phyloP scores from a whole-genome alignment of 2,888 invertebrate species.

The Cantharis rufa region DNA sequence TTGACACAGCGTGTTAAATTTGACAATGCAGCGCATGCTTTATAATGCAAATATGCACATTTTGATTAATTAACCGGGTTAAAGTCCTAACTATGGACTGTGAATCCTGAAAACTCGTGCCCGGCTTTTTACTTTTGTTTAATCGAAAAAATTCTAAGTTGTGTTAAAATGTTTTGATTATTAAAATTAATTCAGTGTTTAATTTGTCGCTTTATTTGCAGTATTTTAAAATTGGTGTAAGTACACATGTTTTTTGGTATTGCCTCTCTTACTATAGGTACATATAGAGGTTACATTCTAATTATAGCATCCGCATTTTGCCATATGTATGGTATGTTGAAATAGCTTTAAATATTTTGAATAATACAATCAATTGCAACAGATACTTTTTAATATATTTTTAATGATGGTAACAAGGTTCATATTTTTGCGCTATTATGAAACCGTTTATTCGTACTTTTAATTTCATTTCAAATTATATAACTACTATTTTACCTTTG shows the following conservation, averaged over 20 bases:
- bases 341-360: background rate
- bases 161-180: background rate
- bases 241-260: background rate
- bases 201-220: background rate
- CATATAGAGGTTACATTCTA: background rate
- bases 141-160: background rate
- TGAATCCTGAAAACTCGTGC: constrained; percentile 19
- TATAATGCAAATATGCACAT: constrained; percentile 22
- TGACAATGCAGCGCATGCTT: constrained; percentile 20
- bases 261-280: background rate
- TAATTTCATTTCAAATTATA: background rate
- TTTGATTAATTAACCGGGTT: constrained; percentile 18
- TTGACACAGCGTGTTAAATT: constrained; percentile 13
- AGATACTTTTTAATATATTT: background rate
- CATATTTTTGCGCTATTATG: background rate
- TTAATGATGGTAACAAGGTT: background rate
- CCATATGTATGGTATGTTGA: background rate
- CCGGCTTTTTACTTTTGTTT: constrained; percentile 3
- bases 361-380: background rate
- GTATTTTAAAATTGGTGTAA: background rate
- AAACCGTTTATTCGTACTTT: background rate
- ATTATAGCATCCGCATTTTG: background rate
- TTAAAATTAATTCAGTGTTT: background rate
- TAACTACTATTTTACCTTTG: background rate
- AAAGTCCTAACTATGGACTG: constrained; percentile 15